Conservation (phyloP, 2,888 invertebrate species). For the Parnassius orleans region DNA sequence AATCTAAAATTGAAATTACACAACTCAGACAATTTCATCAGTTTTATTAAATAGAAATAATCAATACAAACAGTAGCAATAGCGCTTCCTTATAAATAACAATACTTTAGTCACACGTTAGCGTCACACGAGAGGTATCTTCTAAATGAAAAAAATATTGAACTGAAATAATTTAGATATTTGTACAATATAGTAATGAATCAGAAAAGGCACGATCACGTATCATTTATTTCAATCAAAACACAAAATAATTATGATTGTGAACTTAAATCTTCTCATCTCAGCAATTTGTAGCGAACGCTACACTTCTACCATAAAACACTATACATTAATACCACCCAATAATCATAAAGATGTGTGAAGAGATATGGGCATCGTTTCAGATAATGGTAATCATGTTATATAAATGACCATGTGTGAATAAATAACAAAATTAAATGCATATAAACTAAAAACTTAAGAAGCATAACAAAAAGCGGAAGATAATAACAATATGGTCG, state of each 20-base stretch:
- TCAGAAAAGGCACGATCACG: conserved; percentile 4
- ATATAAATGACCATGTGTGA: conserved; percentile 1
- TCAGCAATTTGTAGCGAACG: no score
- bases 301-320: no score
- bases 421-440: not conserved
- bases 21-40: conserved; percentile 39
- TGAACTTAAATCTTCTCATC: no score
- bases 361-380: not conserved
- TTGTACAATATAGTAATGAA: conserved; percentile 3
- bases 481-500: conserved; percentile 1
- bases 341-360: not conserved
- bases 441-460: not conserved
- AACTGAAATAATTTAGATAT: conserved; percentile 4
- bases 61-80: conserved; percentile 45
- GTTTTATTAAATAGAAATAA: conserved; percentile 47
- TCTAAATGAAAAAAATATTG: conserved; percentile 1
- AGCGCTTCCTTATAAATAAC: conserved; percentile 43
- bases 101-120: conserved; percentile 30
- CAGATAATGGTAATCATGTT: not conserved
- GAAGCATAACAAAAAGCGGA: conserved; percentile 17
- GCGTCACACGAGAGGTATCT: conserved; percentile 1
- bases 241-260: not conserved
- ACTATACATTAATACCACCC: no score
- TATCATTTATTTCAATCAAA: not conserved
- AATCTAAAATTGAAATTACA: conserved; percentile 18